Conservation (phyloP, 2,797 vertebrate species). For the Catharus ustulatus region DNA sequence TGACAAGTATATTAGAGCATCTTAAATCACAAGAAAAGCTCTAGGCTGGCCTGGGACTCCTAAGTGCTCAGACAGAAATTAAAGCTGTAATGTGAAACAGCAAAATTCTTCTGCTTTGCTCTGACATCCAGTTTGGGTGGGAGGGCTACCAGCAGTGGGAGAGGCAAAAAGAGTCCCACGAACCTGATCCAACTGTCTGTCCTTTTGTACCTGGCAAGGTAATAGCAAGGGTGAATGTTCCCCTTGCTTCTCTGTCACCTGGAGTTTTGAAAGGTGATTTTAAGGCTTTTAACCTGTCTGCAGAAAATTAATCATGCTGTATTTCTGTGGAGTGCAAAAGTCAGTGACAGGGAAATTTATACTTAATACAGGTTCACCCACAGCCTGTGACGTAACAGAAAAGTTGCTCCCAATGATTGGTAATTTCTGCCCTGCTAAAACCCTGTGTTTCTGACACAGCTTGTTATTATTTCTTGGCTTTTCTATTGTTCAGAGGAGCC, state of each 20-base stretch:
- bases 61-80: conserved; percentile 54
- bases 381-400: neutral
- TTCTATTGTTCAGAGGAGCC: neutral
- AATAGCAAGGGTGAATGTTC: neutral
- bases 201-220: neutral
- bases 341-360: neutral
- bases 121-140: neutral
- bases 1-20: conserved; percentile 34
- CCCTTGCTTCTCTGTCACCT: neutral
- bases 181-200: neutral
- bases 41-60: neutral
- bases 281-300: neutral
- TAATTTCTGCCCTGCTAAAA: neutral
- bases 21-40: conserved; percentile 47
- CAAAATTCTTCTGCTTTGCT: neutral
- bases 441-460: neutral
- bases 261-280: neutral
- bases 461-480: neutral
- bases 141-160: neutral
- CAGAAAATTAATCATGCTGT: neutral
- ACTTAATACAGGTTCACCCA: neutral
- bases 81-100: conserved; percentile 12
- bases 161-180: rapidly evolving
- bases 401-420: neutral
- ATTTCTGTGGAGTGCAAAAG: neutral